A percentile compares a stretch with the other conserved stretches of the same genome.
Conservation (phyloP, 2,113 vertebrate species). For the Tragelaphus buxtoni region DNA sequence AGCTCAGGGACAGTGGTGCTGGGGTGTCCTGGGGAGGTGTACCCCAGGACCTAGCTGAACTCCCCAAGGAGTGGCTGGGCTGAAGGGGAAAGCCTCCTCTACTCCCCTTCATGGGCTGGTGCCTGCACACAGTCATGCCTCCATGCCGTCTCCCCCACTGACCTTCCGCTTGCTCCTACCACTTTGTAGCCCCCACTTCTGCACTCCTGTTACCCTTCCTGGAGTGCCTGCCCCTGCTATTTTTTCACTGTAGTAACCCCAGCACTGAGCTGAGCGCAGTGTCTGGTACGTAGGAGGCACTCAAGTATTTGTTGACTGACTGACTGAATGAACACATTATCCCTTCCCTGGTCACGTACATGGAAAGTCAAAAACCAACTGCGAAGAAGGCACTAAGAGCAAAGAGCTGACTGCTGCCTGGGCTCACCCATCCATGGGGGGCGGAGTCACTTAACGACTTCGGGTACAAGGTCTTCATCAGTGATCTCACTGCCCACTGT, state of each 20-base stretch:
- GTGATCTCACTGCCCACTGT: not conserved
- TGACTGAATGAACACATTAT: not conserved
- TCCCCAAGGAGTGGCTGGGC: not conserved
- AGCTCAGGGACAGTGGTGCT: not conserved
- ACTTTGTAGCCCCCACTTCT: not conserved
- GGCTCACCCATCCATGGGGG: not conserved
- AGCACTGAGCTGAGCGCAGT: not conserved
- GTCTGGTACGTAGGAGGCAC: not conserved
- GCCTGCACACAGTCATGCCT: not conserved
- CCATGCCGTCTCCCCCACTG: not conserved
- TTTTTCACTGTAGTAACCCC: not conserved
- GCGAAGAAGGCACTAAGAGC: not conserved
- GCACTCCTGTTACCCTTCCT: not conserved
- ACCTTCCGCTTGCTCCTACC: fast-evolving
- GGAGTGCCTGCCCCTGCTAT: not conserved
- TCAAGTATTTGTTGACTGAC: not conserved
- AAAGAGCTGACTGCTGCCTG: not conserved
- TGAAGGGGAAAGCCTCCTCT: not conserved
- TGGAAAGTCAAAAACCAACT: not conserved
- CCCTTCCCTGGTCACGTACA: not conserved
- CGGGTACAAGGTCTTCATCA: not conserved
- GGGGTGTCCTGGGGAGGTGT: not conserved
- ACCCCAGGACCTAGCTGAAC: not conserved
- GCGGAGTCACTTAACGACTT: not conserved
- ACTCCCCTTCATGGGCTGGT: not conserved